Evolutionary conservation across 2,113 vertebrate species (phyloP).

Genomic region (Petrocephalus zakoni): DNA sequence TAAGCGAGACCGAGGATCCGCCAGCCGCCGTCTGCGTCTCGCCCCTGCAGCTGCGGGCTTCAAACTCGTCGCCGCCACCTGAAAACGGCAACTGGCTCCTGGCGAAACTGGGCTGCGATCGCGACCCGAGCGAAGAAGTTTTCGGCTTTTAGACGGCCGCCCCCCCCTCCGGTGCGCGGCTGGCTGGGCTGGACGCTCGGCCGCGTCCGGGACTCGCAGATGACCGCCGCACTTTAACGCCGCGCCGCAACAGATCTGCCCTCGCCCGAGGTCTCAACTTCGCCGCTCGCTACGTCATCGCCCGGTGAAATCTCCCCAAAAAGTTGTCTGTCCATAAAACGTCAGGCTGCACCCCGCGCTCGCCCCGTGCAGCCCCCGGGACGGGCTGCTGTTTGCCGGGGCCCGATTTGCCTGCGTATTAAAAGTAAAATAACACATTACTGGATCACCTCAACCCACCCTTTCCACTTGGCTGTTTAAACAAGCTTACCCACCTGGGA

Average conservation of each 20-base stretch:
- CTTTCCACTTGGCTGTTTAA: neutral
- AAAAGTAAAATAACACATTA: neutral
- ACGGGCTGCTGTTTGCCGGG: neutral
- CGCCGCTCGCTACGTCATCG: conserved; percentile 36
- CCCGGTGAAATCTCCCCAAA: conserved; percentile 27
- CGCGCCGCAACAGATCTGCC: conserved; percentile 19
- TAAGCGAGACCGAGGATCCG: conserved; percentile 51
- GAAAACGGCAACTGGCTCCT: conserved; percentile 53
- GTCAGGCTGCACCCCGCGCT: neutral
- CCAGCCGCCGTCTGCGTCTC: conserved; percentile 51
- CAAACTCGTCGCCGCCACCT: conserved; percentile 66
- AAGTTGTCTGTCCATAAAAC: conserved; percentile 31
- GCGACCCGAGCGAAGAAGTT: neutral
- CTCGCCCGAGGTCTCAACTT: conserved; percentile 29
- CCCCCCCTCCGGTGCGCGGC: neutral
- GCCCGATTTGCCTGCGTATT: neutral
- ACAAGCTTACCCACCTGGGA: neutral
- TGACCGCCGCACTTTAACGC: neutral
- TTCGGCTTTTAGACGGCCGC: neutral
- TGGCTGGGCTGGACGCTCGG: neutral
- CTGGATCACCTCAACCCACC: neutral
- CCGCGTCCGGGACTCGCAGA: neutral
- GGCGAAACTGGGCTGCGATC: conserved; percentile 36
- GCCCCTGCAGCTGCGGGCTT: conserved; percentile 58
- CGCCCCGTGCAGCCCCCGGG: neutral